phyloP scores from a whole-genome alignment of 2,113 vertebrate species.

The Sturnus vulgaris region DNA sequence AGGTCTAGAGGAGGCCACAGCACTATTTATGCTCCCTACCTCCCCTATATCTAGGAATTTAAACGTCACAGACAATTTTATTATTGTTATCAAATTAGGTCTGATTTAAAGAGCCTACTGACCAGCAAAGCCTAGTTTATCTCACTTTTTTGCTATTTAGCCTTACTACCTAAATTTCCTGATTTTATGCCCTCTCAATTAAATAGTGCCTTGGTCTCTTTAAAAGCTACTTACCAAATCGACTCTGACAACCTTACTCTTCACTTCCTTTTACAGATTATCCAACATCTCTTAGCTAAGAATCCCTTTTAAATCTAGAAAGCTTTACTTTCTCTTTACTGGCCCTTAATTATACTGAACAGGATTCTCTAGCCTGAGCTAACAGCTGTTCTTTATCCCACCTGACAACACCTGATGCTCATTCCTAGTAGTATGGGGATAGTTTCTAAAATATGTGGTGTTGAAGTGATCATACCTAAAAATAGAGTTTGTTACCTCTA shows the following conservation, averaged over 20 bases:
- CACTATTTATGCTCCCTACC: neutral
- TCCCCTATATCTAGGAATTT: neutral
- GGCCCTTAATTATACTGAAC: neutral
- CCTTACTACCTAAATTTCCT: neutral
- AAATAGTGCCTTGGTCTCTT: neutral
- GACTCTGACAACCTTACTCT: neutral
- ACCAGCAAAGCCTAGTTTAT: neutral
- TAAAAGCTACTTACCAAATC: neutral
- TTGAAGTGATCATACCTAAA: neutral
- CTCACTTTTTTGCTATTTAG: neutral
- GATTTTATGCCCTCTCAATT: neutral
- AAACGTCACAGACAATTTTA: neutral
- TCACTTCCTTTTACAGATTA: neutral
- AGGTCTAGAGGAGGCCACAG: neutral
- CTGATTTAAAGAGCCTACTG: neutral
- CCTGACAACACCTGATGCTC: neutral
- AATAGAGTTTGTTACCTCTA: neutral
- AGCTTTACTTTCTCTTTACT: conserved; percentile 4
- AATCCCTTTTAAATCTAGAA: neutral
- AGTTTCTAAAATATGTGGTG: neutral
- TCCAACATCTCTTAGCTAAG: neutral
- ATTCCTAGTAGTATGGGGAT: neutral
- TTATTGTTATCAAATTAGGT: neutral
- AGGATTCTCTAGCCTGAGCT: neutral
- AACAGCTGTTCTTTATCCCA: neutral